Evolutionary conservation across 2,113 vertebrate species (phyloP).

Genomic region (Salvelinus namaycush): DNA sequence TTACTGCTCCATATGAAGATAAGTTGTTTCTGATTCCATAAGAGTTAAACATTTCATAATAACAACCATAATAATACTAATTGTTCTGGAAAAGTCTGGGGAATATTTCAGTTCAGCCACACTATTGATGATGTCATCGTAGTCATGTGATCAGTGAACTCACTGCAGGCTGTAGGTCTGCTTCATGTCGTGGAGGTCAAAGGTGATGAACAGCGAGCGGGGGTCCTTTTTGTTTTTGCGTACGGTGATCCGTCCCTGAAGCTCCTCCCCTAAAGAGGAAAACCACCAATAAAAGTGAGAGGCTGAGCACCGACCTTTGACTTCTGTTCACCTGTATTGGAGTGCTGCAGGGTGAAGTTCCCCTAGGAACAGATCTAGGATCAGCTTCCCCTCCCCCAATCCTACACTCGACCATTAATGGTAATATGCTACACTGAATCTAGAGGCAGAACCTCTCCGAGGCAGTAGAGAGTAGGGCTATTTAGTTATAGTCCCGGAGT

Average conservation of each 20-base stretch:
- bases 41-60: no score
- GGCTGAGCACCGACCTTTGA: background rate
- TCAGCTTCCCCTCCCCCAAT: no score
- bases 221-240: slow-evolving; percentile 91
- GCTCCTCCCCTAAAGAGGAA: slow-evolving; percentile 78
- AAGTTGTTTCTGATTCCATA: no score
- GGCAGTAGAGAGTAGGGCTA: no score
- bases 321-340: background rate
- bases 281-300: slow-evolving; percentile 5
- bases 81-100: background rate
- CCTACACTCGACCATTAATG: no score
- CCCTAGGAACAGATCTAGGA: no score
- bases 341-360: background rate
- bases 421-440: no score
- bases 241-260: slow-evolving; percentile 82
- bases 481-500: no score
- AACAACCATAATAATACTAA: no score
- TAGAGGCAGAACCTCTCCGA: no score
- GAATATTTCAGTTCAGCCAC: background rate
- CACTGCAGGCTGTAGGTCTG: slow-evolving; percentile 86
- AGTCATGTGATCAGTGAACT: background rate
- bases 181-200: slow-evolving; percentile 74
- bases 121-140: background rate
- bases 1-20: no score
- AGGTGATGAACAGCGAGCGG: slow-evolving; percentile 83